Base-by-base conservation (phyloP, 2,113 vertebrate genomes). In the Neogobius melanostomus region DNA sequence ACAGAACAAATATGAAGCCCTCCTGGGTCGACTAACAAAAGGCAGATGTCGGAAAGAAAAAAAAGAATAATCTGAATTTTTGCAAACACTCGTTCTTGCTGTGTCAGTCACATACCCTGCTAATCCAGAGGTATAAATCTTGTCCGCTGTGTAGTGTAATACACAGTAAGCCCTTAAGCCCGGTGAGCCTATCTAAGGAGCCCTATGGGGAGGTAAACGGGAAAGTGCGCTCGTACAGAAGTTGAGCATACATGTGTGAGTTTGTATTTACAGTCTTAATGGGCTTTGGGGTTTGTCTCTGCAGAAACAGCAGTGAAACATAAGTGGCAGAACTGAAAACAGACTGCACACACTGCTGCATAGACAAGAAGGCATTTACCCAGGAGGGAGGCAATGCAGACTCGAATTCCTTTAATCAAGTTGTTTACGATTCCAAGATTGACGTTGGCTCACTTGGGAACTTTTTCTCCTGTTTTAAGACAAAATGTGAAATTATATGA, bases 401-500 rank as follows among this genome's bases (percentile, higher is more conserved):
- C 70, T 76, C 82, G 83, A 88, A 90, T 87, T 89, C 89, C 89
- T 91, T 91, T 91, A 90, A 91, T 92, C 89, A 90, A 80, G 75
- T 86, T 91, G 89, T 90, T 90, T 91, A 91, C 73, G 46, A 87
- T 84, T 76, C 73, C 68, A 77, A 89, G 61, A 78, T 87, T 77
- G 78, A 87, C 72, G 45, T 81, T 82, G 76, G 76, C 85, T 86
- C 80, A 80, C 87, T 87, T 85, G 87, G 84, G 85, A 89, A 85
- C 82, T 75, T 87, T 87, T 89, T 88, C 86, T 82, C 82, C 79
- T 75, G 84, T 88, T 90, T 90, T 77, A 90, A 89, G 90, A 87
- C 79, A 91, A 91, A 90, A 88, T 91, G 79, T 83, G 85, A 90
- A 91, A 92, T 90, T 83, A 90, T 87, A 88, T 91, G 82, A 91